These are phyloP conservation scores for Pantherophis vulpinus DNA, from an alignment of 2,797 vertebrate genomes.

Conservation along the genomic window DNA sequence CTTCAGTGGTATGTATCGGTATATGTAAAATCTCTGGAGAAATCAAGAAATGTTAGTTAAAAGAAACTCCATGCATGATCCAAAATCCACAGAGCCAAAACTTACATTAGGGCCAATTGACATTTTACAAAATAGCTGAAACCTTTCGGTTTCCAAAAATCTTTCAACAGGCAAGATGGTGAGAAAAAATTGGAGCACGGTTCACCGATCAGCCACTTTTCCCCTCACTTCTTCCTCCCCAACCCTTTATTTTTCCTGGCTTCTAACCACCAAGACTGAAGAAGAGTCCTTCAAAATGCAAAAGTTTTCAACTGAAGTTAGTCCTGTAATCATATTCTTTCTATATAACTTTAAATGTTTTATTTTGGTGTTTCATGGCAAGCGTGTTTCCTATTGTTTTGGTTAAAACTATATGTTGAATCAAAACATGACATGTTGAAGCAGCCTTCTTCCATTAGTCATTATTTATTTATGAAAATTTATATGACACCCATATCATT, in stretches of 20 bases:
- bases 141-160: not conserved
- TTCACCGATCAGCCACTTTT: not conserved
- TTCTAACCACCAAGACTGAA: not conserved
- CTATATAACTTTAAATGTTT: not conserved
- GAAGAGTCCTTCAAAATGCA: not conserved
- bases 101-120: not conserved
- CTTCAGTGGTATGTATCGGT: not conserved
- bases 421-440: not conserved
- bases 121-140: not conserved
- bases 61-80: not conserved
- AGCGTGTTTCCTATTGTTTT: not conserved
- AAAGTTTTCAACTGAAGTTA: not conserved
- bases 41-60: not conserved
- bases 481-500: not conserved
- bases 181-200: not conserved
- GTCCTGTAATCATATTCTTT: not conserved
- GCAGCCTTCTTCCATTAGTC: not conserved
- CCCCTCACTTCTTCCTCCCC: not conserved
- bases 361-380: not conserved
- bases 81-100: not conserved
- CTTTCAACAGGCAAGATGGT: not conserved
- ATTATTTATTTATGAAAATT: not conserved
- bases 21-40: not conserved
- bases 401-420: not conserved
- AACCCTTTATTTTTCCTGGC: not conserved